Evolutionary conservation across 1,140 invertebrate species (phyloP).

Genomic region (Caenorhabditis brenneri): DNA sequence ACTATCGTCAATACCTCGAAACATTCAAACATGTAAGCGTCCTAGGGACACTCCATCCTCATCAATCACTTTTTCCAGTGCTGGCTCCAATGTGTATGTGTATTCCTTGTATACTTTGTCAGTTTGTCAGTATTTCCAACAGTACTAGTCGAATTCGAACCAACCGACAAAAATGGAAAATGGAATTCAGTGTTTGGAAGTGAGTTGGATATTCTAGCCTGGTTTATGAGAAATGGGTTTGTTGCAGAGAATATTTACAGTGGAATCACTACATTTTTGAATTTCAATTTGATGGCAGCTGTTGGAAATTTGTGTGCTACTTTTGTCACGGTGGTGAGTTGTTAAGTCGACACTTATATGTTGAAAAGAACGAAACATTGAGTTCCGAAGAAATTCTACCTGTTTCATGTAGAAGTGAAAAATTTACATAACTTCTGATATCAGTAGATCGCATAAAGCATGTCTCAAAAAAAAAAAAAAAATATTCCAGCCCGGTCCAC

Average conservation of each 20-base stretch:
- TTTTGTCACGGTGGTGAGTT: constrained; percentile 31
- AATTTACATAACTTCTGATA: too few species aligned
- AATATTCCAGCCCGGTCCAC: constrained; percentile 41
- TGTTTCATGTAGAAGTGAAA: too few species aligned
- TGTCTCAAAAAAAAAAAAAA: too few species aligned
- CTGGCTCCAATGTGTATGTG: constrained; percentile 41
- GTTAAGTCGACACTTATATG: too few species aligned
- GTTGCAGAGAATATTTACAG: constrained; percentile 37
- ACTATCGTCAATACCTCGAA: constrained; percentile 3
- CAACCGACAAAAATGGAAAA: not conserved
- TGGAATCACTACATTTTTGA: constrained; percentile 36
- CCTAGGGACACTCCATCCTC: not conserved
- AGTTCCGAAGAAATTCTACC: too few species aligned
- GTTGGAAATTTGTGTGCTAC: constrained; percentile 37
- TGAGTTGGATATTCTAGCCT: not conserved
- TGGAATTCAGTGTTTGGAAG: constrained; percentile 17
- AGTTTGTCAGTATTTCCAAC: constrained; percentile 40
- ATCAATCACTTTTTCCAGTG: constrained; percentile 21
- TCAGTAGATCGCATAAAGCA: too few species aligned
- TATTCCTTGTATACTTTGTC: constrained; percentile 47
- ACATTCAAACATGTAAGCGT: constrained; percentile 27
- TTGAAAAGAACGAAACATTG: too few species aligned
- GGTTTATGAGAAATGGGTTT: not conserved
- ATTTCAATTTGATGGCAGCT: constrained; percentile 47
- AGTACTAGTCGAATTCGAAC: constrained; percentile 39